Evolutionary conservation across 2,888 invertebrate genomes (phyloP).

Genomic region (Caradrina clavipalpis): DNA sequence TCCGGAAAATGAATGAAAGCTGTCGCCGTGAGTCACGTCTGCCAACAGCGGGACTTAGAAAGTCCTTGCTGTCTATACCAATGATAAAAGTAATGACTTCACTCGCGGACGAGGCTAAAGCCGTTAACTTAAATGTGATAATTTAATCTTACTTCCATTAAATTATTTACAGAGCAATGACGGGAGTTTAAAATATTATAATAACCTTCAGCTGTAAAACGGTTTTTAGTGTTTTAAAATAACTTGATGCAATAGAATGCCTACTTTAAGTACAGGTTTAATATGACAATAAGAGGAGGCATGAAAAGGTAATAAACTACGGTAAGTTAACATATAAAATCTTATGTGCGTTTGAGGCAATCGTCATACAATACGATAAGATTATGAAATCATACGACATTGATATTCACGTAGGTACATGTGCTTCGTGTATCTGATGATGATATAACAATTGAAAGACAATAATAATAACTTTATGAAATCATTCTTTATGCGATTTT

Average conservation of each 20-base stretch:
- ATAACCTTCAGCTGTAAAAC: constrained; percentile 1
- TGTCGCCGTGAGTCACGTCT: constrained; percentile 80
- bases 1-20: constrained; percentile 88
- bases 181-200: constrained; percentile 7
- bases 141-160: constrained; percentile 52
- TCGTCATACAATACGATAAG: constrained; percentile 77
- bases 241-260: constrained; percentile 15
- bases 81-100: constrained; percentile 65
- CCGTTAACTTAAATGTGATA: constrained; percentile 64
- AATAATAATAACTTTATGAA: constrained; percentile 42
- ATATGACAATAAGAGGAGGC: constrained; percentile 1
- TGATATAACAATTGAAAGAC: constrained; percentile 66
- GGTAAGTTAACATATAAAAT: constrained; percentile 40
- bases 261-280: constrained; percentile 4
- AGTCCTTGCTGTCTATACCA: constrained; percentile 72
- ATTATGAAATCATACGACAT: constrained; percentile 83
- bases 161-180: constrained; percentile 23
- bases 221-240: constrained; percentile 10
- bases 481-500: constrained; percentile 36
- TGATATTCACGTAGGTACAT: constrained; percentile 66
- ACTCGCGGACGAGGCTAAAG: constrained; percentile 54
- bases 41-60: constrained; percentile 67
- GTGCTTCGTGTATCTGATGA: constrained; percentile 52
- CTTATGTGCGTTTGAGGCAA: constrained; percentile 46
- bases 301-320: constrained; percentile 47